Percentiles rank a stretch among this genome's conserved stretches.
phyloP scores from a whole-genome alignment of 2,797 vertebrate genomes.

The Pseudochirops corinnae region DNA sequence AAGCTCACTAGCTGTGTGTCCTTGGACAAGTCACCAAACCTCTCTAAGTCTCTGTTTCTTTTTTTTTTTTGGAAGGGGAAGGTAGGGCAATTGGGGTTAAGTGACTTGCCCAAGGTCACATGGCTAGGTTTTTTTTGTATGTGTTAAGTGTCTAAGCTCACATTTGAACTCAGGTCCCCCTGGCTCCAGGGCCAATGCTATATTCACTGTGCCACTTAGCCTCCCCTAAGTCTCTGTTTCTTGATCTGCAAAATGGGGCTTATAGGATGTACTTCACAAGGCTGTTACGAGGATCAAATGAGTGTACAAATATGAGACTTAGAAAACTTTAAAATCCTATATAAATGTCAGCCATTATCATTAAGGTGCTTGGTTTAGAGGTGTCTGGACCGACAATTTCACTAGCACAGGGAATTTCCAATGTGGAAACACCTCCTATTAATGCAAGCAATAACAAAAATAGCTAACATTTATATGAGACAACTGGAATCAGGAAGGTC shows the following conservation, averaged over 20 bases:
- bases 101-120: too few relatives aligned
- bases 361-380: neutral
- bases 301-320: neutral
- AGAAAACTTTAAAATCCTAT: neutral
- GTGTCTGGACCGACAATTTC: neutral
- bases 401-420: neutral
- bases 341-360: neutral
- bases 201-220: too few relatives aligned
- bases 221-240: neutral
- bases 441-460: neutral
- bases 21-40: neutral
- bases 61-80: too few relatives aligned
- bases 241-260: neutral
- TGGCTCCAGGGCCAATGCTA: too few relatives aligned
- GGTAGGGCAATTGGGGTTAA: too few relatives aligned
- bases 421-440: neutral
- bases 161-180: too few relatives aligned
- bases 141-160: too few relatives aligned
- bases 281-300: neutral
- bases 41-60: neutral
- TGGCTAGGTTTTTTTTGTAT: too few relatives aligned
- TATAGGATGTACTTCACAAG: neutral
- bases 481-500: neutral
- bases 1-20: neutral
- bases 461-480: neutral